phyloP scores from a whole-genome alignment of 2,113 vertebrate species.

The Pluvianellus socialis region DNA sequence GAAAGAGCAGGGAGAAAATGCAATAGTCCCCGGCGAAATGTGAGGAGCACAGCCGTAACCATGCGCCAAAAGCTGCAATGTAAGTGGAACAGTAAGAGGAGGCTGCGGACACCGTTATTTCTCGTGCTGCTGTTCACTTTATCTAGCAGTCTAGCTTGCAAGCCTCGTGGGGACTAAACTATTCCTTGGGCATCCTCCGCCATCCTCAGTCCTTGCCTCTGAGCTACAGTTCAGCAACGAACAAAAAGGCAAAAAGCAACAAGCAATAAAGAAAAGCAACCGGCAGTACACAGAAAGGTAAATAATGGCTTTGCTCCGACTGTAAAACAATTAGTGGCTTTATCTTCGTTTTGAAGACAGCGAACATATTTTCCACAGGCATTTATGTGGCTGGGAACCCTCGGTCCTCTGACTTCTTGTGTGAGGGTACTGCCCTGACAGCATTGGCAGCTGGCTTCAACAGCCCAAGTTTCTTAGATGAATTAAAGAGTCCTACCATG shows the following conservation, averaged over 20 bases:
- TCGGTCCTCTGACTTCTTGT: not conserved
- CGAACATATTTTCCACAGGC: not conserved
- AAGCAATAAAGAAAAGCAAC: not conserved
- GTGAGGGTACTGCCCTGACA: not conserved
- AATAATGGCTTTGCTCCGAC: not conserved
- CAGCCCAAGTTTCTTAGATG: not conserved
- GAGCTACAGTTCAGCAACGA: not conserved
- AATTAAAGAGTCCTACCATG: not conserved
- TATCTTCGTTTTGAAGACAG: not conserved
- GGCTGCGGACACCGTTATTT: not conserved
- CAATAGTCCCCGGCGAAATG: not conserved
- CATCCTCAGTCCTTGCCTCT: not conserved
- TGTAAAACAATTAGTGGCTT: not conserved
- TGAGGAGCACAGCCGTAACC: not conserved
- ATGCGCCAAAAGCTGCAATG: not conserved
- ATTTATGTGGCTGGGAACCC: not conserved
- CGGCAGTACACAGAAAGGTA: not conserved
- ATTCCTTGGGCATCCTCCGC: not conserved
- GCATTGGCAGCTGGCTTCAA: not conserved
- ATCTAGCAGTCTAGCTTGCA: not conserved
- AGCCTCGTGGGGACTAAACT: not conserved
- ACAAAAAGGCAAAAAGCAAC: not conserved
- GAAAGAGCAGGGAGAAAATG: not conserved
- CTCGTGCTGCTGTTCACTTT: not conserved
- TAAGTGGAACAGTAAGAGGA: not conserved